Percentiles rank a stretch among this genome's conserved stretches.
These are phyloP conservation scores for Mobula hypostoma DNA, from an alignment of 2,113 vertebrate species.

Conservation along the genomic window DNA sequence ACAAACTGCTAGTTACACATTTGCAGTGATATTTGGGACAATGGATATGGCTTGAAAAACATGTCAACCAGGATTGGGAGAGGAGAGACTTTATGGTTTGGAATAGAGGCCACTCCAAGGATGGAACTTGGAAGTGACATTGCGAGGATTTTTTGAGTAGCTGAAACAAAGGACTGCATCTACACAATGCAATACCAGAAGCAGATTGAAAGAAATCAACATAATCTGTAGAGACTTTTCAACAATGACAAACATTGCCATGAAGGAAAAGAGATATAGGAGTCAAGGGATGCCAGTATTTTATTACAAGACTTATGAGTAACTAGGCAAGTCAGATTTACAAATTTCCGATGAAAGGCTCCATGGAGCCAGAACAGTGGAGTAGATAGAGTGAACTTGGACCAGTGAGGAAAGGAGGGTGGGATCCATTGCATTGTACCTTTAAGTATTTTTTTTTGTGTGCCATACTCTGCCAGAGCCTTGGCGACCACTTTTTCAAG, in stretches of 20 bases:
- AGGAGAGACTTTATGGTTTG: neutral
- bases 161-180: neutral
- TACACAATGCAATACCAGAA: neutral
- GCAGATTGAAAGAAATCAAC: neutral
- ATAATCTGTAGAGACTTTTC: neutral
- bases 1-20: neutral
- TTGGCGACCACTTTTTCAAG: too few species aligned
- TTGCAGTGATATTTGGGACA: too few species aligned
- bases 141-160: neutral
- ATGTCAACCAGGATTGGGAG: neutral
- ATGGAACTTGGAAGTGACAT: neutral
- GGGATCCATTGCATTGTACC: neutral
- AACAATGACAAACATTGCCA: neutral
- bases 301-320: neutral
- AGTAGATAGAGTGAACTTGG: neutral
- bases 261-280: neutral
- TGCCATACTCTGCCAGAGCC: too few species aligned
- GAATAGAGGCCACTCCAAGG: neutral
- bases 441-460: neutral
- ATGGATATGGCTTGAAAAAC: neutral
- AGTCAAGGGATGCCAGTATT: neutral
- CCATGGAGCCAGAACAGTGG: neutral
- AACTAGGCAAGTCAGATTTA: neutral
- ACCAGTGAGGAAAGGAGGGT: neutral
- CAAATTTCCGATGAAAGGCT: neutral